Evolutionary conservation across 2,888 invertebrate species (phyloP), one percentile per base, ranked within the genome.

Genomic region (Enoplolaimus lenunculus): DNA sequence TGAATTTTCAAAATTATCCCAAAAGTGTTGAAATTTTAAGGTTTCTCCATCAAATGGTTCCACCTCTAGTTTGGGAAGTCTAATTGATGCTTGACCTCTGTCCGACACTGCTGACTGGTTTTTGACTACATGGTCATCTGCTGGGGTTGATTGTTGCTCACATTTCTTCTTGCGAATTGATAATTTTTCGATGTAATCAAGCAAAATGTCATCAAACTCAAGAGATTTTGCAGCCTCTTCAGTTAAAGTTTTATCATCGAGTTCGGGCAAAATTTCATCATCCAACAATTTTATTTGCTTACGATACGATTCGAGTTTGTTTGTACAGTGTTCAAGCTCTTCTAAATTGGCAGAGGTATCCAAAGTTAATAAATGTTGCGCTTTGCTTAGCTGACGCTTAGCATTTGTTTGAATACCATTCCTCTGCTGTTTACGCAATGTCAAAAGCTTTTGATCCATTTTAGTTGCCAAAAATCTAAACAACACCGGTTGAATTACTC

Each of bases 1-100:
- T 7, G 67, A n/a, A 66, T 30, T 31, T 13, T 66, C 67, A 66
- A 34, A 66, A 31, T 34, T 66, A 34, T 66, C 67, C 67, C 67
- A 66, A 34, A 66, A 66, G n/a, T 66, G 33, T n/a, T 66, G 33
- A 31, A n/a, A 66, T 21, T 66, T 66, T 13, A 29, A 13, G 2
- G 33, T 13, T 7, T 34, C 7, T 34, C 67, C 33, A 29, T 31
- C 30, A 66, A 66, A 66, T 34, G 26, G 29, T 13, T 29, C 28
- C 7, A 62, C 7, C 16, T 62, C 16, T 13, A 62, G 62, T 31
- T 62, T 62, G 7, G 62, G 62, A 29, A 31, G 31, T 62, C 31
- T 3, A 26, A 62, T 31, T 16, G 62, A 29, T 13, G 29, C 29
- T 31, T 62, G 62, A n/a, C 28, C 7, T 26, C 13, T 29, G 28